Evolutionary conservation across 1,140 invertebrate genomes (phyloP).

Genomic region (Carcinoscorpius rotundicauda): DNA sequence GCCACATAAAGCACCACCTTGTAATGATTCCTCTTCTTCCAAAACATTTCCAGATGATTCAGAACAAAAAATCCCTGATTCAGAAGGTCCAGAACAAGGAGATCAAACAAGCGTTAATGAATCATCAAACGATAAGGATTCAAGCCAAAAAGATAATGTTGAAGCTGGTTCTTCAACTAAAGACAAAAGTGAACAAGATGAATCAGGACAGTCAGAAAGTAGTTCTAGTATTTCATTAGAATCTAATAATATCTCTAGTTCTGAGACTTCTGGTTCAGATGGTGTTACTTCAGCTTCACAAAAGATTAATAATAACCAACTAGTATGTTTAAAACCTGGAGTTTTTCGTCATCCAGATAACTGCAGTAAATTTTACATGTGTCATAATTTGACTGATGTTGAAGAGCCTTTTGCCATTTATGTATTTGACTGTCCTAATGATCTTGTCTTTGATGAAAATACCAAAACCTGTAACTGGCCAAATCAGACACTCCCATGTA

Average conservation of each 20-base stretch:
- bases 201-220: no score
- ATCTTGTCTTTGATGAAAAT: constrained; percentile 26
- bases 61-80: neutral
- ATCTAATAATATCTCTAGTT: no score
- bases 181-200: no score
- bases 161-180: no score
- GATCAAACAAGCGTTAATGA: no score
- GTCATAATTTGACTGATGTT: constrained; percentile 37
- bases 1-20: constrained; percentile 6
- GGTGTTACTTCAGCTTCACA: no score
- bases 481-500: constrained; percentile 1
- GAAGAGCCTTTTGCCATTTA: constrained; percentile 35
- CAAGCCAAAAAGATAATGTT: no score
- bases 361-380: constrained; percentile 40
- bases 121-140: no score
- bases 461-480: constrained; percentile 6
- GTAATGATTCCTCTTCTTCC: neutral
- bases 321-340: constrained; percentile 31
- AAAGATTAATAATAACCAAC: no score
- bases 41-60: neutral
- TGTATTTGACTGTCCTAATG: constrained; percentile 31
- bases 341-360: constrained; percentile 48
- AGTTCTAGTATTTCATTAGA: no score
- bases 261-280: no score
- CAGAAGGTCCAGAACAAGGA: neutral